phyloP scores from a whole-genome alignment of 2,113 vertebrate species.

The Erythrolamprus reginae region DNA sequence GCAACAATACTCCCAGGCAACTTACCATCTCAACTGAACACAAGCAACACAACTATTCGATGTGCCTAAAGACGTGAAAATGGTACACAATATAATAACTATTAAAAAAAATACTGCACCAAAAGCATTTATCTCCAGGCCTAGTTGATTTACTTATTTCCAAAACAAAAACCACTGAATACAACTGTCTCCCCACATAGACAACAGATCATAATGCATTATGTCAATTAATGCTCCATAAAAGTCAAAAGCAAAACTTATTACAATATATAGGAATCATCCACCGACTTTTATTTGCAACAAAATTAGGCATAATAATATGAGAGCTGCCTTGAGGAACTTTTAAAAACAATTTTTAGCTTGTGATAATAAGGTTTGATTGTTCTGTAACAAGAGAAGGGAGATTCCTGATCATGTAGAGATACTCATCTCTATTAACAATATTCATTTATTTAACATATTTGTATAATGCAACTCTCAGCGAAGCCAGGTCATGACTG shows the following conservation, averaged over 20 bases:
- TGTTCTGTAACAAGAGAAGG: neutral
- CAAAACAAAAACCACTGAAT: neutral
- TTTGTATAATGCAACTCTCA: neutral
- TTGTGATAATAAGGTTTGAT: neutral
- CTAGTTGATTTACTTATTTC: slow-evolving; percentile 13
- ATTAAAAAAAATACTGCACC: neutral
- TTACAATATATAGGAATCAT: neutral
- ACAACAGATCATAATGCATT: neutral
- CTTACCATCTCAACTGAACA: neutral
- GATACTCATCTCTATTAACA: neutral
- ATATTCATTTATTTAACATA: too few relatives aligned
- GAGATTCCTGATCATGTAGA: neutral
- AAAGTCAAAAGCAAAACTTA: neutral
- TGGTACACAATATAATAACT: slow-evolving; percentile 13
- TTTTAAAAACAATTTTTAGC: neutral
- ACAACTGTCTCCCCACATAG: neutral
- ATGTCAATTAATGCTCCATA: neutral
- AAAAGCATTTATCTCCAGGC: slow-evolving; percentile 28
- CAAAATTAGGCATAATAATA: neutral
- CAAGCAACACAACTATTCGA: neutral
- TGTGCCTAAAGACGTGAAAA: neutral
- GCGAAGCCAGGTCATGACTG: neutral
- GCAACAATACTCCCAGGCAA: neutral
- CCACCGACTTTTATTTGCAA: neutral
- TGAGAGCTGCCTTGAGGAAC: neutral